phyloP scores from a whole-genome alignment of 2,113 vertebrate species.

The Myanophis thanlyinensis region DNA sequence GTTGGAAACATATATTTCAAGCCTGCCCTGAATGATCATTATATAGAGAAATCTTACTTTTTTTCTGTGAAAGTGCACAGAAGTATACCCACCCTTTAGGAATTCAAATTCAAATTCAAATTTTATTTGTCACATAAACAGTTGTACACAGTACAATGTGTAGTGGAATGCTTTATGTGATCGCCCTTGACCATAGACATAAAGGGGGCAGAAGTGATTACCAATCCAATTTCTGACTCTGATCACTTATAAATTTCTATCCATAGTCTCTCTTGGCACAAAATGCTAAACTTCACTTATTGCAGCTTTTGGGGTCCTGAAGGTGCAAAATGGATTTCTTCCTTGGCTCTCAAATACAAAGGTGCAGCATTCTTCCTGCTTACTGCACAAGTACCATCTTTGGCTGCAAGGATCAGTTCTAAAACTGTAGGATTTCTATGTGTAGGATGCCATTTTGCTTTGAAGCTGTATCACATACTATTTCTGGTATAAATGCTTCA shows the following conservation, averaged over 20 bases:
- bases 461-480: neutral
- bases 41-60: too few species aligned
- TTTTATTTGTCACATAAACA: too few species aligned
- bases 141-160: too few species aligned
- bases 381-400: neutral
- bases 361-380: neutral
- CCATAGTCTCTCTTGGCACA: neutral
- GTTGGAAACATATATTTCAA: too few species aligned
- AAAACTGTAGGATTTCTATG: neutral
- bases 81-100: too few species aligned
- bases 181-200: too few species aligned
- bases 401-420: neutral
- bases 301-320: neutral
- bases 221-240: neutral
- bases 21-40: too few species aligned
- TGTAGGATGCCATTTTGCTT: neutral
- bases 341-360: neutral
- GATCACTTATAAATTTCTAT: neutral
- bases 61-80: too few species aligned
- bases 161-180: too few species aligned
- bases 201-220: too few species aligned
- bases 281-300: neutral
- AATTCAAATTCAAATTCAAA: too few species aligned
- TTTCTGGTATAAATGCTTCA: neutral
- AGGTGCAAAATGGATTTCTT: neutral